Conservation (phyloP, 2,888 invertebrate species). For the Ernsta delagoae region DNA sequence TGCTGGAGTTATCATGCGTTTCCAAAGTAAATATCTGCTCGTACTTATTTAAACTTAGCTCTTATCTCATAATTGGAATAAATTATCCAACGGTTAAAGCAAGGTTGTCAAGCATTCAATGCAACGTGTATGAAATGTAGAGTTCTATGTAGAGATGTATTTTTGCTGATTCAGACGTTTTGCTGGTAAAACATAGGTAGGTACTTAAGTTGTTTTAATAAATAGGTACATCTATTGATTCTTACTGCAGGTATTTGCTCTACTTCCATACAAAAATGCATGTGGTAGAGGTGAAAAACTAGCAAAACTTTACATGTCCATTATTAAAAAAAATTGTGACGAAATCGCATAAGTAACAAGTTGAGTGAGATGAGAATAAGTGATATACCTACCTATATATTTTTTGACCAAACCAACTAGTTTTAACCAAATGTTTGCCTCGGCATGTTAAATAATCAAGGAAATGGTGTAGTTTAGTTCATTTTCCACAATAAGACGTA, state of each 20-base stretch:
- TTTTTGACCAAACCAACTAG: too few species aligned
- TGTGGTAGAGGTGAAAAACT: too few species aligned
- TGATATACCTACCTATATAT: too few species aligned
- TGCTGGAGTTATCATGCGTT: conserved; percentile 67
- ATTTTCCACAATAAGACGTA: not conserved
- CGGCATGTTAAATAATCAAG: not conserved
- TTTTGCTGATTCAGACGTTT: not conserved
- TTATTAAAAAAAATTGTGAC: too few species aligned
- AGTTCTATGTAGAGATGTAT: not conserved
- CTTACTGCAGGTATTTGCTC: too few species aligned
- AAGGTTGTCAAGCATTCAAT: conserved; percentile 29
- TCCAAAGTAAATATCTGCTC: conserved; percentile 53
- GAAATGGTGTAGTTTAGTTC: not conserved
- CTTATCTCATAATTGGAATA: conserved; percentile 46
- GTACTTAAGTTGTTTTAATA: too few species aligned
- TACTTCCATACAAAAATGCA: too few species aligned
- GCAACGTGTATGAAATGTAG: not conserved
- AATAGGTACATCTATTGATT: too few species aligned
- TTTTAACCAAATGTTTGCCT: too few species aligned
- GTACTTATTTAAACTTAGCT: conserved; percentile 46
- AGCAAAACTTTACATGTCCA: too few species aligned
- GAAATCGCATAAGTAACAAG: too few species aligned
- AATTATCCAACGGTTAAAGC: conserved; percentile 40
- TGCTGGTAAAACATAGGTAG: not conserved
- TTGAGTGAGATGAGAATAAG: too few species aligned